Conservation (phyloP, 2,888 invertebrate species). For the Eulithis testata region DNA sequence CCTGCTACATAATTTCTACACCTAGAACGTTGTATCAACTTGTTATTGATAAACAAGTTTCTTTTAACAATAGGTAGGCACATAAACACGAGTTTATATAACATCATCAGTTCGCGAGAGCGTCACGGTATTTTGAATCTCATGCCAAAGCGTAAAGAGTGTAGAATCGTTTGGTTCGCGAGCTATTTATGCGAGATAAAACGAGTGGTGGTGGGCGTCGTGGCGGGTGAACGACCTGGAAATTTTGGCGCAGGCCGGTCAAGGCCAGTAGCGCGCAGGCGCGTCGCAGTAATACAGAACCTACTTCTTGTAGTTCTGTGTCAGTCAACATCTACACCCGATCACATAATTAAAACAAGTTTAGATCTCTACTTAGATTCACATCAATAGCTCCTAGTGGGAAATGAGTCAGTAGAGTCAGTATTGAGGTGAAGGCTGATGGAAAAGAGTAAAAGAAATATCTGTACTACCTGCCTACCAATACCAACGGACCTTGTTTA, state of each 20-base stretch:
- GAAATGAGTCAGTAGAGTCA: no score
- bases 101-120: conserved; percentile 51
- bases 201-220: conserved; percentile 77
- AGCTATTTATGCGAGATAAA: conserved; percentile 77
- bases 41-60: conserved; percentile 80
- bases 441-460: no score
- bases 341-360: not conserved
- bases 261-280: conserved; percentile 77
- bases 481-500: no score
- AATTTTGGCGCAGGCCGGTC: conserved; percentile 84
- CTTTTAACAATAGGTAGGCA: conserved; percentile 73
- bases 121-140: conserved; percentile 44
- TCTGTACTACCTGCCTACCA: no score
- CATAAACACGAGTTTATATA: conserved; percentile 77
- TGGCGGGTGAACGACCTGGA: conserved; percentile 79
- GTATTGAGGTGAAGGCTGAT: no score
- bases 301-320: conserved; percentile 27
- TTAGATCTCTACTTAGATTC: not conserved
- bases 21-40: conserved; percentile 51
- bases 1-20: conserved; percentile 48
- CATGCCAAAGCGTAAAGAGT: conserved; percentile 48
- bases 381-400: not conserved
- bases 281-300: conserved; percentile 52
- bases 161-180: conserved; percentile 49
- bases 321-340: conserved; percentile 21